These are phyloP conservation scores for Lamprotornis superbus DNA, from an alignment of 2,113 vertebrate genomes.

Conservation along the genomic window DNA sequence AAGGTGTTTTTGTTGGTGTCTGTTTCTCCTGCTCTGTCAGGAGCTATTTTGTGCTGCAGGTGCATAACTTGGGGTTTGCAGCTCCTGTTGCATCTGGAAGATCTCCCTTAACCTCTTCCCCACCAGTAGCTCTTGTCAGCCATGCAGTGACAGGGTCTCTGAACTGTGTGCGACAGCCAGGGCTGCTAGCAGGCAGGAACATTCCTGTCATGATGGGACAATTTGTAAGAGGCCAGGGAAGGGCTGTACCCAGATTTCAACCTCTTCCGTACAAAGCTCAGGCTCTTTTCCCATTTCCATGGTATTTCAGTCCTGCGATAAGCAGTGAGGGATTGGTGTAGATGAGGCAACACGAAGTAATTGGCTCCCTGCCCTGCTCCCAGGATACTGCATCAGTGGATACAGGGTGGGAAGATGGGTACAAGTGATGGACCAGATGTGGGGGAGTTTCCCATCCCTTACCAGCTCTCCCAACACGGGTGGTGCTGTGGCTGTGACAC, in stretches of 20 bases:
- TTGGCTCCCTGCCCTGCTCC: accelerated
- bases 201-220: too few species aligned
- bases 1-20: not conserved
- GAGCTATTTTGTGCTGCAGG: not conserved
- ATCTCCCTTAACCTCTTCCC: not conserved
- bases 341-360: not conserved
- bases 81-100: not conserved
- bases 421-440: not conserved
- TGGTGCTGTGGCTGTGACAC: accelerated
- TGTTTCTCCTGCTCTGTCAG: not conserved
- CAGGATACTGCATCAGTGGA: not conserved
- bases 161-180: not conserved
- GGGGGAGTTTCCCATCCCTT: not conserved
- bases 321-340: not conserved
- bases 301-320: not conserved
- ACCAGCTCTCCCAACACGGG: accelerated
- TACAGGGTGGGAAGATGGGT: not conserved
- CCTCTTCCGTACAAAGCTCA: not conserved
- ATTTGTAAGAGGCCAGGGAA: not conserved
- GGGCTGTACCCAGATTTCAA: not conserved
- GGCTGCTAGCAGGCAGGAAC: not conserved
- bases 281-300: not conserved
- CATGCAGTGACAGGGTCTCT: not conserved
- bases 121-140: not conserved
- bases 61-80: not conserved